Evolutionary conservation across 2,888 invertebrate species (phyloP).

Genomic region (Macrosiphum euphorbiae): DNA sequence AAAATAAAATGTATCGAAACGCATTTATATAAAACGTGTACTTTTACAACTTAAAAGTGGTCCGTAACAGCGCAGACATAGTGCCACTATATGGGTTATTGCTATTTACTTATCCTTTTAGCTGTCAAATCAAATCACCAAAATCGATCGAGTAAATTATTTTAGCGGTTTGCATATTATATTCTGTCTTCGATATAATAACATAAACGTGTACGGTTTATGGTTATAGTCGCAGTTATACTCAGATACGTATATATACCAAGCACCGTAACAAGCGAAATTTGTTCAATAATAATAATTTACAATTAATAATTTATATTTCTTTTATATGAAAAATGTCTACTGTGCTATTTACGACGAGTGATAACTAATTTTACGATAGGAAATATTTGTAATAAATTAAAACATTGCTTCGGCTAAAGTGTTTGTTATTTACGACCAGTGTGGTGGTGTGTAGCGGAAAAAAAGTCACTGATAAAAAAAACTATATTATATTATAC

Average conservation of each 20-base stretch:
- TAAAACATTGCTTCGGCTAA: not conserved
- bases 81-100: not conserved
- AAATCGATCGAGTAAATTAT: not conserved
- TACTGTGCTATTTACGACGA: not conserved
- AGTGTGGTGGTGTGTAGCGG: not conserved
- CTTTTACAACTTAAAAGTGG: not conserved
- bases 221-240: not conserved
- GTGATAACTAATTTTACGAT: not conserved
- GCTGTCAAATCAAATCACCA: not conserved
- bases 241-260: not conserved
- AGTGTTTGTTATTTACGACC: not conserved
- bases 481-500: not conserved
- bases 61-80: not conserved
- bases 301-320: not conserved
- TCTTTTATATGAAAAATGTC: not conserved
- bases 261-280: not conserved
- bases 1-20: not conserved
- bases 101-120: not conserved
- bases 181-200: not conserved
- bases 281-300: not conserved
- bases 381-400: not conserved
- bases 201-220: not conserved
- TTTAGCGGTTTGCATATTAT: not conserved
- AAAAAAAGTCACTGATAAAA: not conserved
- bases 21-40: not conserved